Conservation (phyloP, 1,140 invertebrate species). For the Drosophila gunungcola region DNA sequence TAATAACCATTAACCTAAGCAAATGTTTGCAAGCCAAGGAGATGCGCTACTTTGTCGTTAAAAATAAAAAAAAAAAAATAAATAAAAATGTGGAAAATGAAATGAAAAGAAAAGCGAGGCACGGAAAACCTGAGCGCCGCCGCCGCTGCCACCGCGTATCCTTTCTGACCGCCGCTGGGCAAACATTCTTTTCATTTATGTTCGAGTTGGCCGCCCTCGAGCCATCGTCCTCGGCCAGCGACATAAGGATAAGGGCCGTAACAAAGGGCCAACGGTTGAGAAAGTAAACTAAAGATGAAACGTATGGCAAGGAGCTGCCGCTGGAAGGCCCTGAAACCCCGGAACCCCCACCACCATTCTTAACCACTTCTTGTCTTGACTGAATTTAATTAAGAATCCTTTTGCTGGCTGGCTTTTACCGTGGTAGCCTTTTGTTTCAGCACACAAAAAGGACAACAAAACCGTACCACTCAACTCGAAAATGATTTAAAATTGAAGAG, state of each 20-base stretch:
- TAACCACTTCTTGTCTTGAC: constrained; percentile 61
- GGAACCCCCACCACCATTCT: not conserved
- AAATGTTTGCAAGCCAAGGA: constrained; percentile 69
- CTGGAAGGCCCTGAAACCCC: constrained; percentile 21
- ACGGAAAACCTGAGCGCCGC: constrained; percentile 36
- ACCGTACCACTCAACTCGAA: constrained; percentile 31
- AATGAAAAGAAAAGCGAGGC: constrained; percentile 31
- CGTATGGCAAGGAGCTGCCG: constrained; percentile 26
- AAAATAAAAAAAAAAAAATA: constrained; percentile 14
- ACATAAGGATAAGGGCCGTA: constrained; percentile 66
- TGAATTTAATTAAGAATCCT: constrained; percentile 81
- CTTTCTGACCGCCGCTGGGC: constrained; percentile 70
- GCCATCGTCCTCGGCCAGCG: constrained; percentile 36
- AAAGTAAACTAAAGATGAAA: constrained; percentile 53
- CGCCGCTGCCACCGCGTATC: constrained; percentile 35
- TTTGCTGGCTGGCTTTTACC: constrained; percentile 58
- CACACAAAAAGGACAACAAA: constrained; percentile 68
- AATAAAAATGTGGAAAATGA: constrained; percentile 44
- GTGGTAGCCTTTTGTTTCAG: constrained; percentile 52
- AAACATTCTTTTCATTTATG: constrained; percentile 69
- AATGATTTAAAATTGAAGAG: constrained; percentile 52
- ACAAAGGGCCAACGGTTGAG: constrained; percentile 60
- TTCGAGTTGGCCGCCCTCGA: constrained; percentile 46
- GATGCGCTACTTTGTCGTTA: constrained; percentile 43
- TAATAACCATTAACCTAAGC: constrained; percentile 70